A percentile compares a stretch with the other conserved stretches of the same genome.
Conservation (phyloP, 2,888 invertebrate species). For the Metacarcinus magister region DNA sequence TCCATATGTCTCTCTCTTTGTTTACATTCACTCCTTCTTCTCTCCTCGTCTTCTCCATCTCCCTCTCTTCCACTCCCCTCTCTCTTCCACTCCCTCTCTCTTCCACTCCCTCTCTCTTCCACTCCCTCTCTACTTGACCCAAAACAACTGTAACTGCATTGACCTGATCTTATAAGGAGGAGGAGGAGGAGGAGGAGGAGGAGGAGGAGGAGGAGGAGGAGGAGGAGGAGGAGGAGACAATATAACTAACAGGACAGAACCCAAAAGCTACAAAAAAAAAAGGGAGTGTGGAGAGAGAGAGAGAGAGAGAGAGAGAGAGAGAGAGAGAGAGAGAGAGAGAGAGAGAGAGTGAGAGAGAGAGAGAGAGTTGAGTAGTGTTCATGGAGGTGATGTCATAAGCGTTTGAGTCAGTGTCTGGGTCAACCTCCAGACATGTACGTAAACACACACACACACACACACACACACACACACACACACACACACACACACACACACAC, state of each 20-base stretch:
- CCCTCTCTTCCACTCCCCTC: too few relatives aligned
- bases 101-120: not conserved
- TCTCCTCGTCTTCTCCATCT: too few relatives aligned
- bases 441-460: conserved; percentile 14
- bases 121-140: not conserved
- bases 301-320: too few relatives aligned
- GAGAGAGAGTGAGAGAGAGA: conserved; percentile 15
- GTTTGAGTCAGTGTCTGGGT: conserved; percentile 17
- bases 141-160: not conserved
- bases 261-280: too few relatives aligned
- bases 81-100: not conserved
- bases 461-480: conserved; percentile 22
- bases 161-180: not conserved
- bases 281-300: too few relatives aligned
- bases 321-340: not conserved
- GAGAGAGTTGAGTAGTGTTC: conserved; percentile 18
- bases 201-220: too few relatives aligned
- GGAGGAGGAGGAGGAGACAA: too few relatives aligned
- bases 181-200: too few relatives aligned
- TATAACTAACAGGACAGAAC: too few relatives aligned
- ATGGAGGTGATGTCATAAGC: conserved; percentile 21
- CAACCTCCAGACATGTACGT: not conserved
- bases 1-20: not conserved
- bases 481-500: not conserved
- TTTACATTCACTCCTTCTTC: too few relatives aligned